Percentiles rank a stretch among this genome's conserved stretches.
phyloP scores from a whole-genome alignment of 2,888 invertebrate genomes.

The Drosophila mettleri region DNA sequence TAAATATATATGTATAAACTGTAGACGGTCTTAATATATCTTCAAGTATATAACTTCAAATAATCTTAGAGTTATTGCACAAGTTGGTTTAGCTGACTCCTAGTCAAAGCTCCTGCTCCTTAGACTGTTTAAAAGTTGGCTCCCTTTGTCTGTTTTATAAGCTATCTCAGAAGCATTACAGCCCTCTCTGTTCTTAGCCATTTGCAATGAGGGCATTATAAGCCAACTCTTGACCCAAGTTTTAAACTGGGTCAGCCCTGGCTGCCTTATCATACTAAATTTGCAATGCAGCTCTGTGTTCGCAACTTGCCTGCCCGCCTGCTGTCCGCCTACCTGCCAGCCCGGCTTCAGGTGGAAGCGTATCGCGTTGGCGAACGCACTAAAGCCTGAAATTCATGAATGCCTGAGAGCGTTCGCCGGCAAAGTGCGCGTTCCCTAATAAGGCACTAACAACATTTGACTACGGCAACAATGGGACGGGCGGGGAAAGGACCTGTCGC shows the following conservation, averaged over 20 bases:
- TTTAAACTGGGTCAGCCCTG: slow-evolving; percentile 30
- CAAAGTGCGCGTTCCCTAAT: slow-evolving; percentile 61
- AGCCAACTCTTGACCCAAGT: slow-evolving; percentile 19
- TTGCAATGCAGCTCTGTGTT: slow-evolving; percentile 9
- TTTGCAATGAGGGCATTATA: slow-evolving; percentile 15
- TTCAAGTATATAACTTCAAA: background rate
- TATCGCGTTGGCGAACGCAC: slow-evolving; percentile 52
- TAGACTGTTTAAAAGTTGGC: background rate
- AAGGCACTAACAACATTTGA: slow-evolving; percentile 59
- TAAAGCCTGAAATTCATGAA: slow-evolving; percentile 68
- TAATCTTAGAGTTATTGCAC: background rate
- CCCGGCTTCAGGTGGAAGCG: background rate
- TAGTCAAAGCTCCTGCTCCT: background rate
- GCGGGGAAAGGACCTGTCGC: slow-evolving; percentile 46
- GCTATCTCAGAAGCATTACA: slow-evolving; percentile 4
- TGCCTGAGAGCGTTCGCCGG: slow-evolving; percentile 65
- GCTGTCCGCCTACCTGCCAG: background rate
- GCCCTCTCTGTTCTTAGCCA: slow-evolving; percentile 6
- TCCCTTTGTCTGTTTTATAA: slow-evolving; percentile 4
- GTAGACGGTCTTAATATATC: background rate
- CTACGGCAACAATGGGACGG: slow-evolving; percentile 19
- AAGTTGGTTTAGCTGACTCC: background rate
- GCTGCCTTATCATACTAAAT: slow-evolving; percentile 12
- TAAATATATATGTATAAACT: background rate
- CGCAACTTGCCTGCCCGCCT: background rate